Conservation (phyloP, 1,140 invertebrate genomes). For the Tetramorium parvispinum region DNA sequence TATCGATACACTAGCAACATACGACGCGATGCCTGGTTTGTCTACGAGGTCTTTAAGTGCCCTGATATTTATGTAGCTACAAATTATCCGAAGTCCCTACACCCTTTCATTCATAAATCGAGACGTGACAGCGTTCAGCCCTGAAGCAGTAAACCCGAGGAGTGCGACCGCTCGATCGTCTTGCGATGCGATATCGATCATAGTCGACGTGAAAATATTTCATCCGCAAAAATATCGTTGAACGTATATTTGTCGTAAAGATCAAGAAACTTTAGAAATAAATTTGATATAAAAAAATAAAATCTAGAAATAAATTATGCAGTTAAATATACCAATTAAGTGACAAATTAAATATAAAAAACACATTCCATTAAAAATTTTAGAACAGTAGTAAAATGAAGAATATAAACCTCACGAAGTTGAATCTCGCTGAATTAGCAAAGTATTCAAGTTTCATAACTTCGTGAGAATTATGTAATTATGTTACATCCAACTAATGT, state of each 20-base stretch:
- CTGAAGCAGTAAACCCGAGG: conserved; percentile 51
- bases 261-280: background rate
- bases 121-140: conserved; percentile 33
- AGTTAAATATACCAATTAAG: background rate
- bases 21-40: background rate
- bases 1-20: conserved; percentile 65
- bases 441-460: background rate
- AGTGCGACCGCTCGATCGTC: conserved; percentile 44
- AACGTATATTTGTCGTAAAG: background rate
- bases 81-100: conserved; percentile 66
- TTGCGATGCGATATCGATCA: conserved; percentile 22
- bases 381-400: background rate
- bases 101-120: conserved; percentile 59
- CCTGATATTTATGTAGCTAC: conserved; percentile 67
- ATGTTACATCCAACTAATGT: background rate
- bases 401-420: background rate
- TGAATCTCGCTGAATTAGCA: background rate
- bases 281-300: background rate
- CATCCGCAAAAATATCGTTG: background rate
- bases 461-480: conserved; percentile 16
- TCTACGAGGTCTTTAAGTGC: conserved; percentile 62
- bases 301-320: background rate
- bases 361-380: background rate
- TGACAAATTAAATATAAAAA: background rate
- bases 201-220: background rate